These are phyloP conservation scores for Aradus depressus DNA, from an alignment of 2,888 invertebrate genomes.

Conservation along the genomic window DNA sequence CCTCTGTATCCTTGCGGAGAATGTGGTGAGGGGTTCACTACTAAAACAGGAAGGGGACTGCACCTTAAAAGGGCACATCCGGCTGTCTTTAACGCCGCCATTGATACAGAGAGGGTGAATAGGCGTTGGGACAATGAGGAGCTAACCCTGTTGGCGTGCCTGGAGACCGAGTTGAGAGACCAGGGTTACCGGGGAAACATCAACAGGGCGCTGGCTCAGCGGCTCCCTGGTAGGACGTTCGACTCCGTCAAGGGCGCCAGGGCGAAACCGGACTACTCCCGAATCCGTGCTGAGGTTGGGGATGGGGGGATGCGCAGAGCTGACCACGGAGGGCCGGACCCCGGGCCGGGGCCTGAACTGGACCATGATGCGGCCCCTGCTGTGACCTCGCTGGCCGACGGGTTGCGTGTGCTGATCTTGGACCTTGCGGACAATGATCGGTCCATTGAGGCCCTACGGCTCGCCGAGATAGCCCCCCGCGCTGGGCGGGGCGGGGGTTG, in stretches of 20 bases:
- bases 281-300: neutral
- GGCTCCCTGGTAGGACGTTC: neutral
- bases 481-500: neutral
- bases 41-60: neutral
- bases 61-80: neutral
- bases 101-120: neutral
- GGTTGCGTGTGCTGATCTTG: neutral
- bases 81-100: neutral
- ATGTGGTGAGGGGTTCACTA: neutral
- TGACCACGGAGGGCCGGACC: no score
- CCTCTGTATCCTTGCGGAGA: neutral
- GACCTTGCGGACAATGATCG: neutral
- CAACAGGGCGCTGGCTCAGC: neutral
- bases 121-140: neutral
- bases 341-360: no score
- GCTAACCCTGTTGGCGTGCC: neutral
- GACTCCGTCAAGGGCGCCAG: conserved; percentile 5
- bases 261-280: neutral
- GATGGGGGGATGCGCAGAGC: no score
- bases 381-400: neutral
- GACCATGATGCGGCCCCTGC: neutral
- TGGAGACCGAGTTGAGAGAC: neutral
- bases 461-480: neutral
- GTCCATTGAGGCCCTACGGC: neutral
- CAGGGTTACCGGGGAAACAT: neutral